Evolutionary conservation across 1,140 invertebrate species (phyloP), one percentile per base, ranked within the genome.

Genomic region (Bombyx mandarina): DNA sequence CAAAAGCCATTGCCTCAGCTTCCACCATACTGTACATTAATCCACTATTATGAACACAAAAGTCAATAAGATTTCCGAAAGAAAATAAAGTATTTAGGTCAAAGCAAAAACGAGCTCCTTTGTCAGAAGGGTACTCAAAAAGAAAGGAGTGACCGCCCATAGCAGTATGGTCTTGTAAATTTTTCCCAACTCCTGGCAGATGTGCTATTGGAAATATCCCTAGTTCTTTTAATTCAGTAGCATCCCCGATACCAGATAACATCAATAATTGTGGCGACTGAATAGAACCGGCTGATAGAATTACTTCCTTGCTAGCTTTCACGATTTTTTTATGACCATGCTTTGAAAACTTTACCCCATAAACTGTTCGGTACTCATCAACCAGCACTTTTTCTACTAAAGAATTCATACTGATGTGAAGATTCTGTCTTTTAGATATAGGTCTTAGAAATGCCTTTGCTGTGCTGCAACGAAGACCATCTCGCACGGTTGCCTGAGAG

Each of bases 391-490:
- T 91, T 63, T 93, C 88, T 0, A 91, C 93, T 9, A 90, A 83
- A 0, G 93, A 91, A 62, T 91, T 87, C 1, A 93, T 77, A 56
- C 90, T 90, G 10, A 96, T 86, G 58, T 95, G 92, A 7, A 97
- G 85, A 79, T 97, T 98, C 18, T 81, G 75, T 44, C 95, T 89
- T 57, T 92, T 88, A 46, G 89, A 86, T 7, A 90, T 90, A 0
- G 95, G 91, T 54, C 93, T 87, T 5, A 98, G 78, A 75, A 94
- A 98, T 0, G 92, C 95, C 80, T 94, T 94, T 2, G 94, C 91
- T 3, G 94, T 92, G 64, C 94, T 96, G 78, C 95, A 96, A 26
- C 96, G 89, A 5, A 94, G 85, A 0, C 97, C 97, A 54, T 96
- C 89, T n/a, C 92, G 85, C 10, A 97, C 76, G 0, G 96, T 97